Evolutionary conservation across 1,140 invertebrate genomes (phyloP), one percentile per base, ranked within the genome.

Genomic region (Lasaia peninsularis): DNA sequence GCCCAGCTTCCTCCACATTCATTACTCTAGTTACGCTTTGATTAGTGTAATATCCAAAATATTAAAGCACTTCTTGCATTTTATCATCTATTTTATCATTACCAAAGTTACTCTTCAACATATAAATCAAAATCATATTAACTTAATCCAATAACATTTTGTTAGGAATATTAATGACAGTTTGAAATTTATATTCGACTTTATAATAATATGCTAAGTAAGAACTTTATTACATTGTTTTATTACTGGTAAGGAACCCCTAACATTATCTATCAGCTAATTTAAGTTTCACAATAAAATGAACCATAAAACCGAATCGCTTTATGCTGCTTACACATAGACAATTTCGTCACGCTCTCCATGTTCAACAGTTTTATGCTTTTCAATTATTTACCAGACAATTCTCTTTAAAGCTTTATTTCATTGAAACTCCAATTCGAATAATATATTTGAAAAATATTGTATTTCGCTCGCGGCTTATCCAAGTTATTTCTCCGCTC

Each of bases 211-310:
- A 40, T 40, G 35, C 35, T 40, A 40, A 34, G 33, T 34, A 12
- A 40, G 35, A 40, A 40, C 16, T 40, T 40, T 16, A 40, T 40
- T 40, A 40, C 35, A 40, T 40, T 16, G 35, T 40, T 40, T 40
- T 40, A 40, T 40, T 12, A 40, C 35, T 40, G 35, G 37, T 40
- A 40, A 35, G 18, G 37, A 14, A 40, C 37, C 37, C 12, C 12
- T 40, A 40, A 40, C 37, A 40, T 40, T 40, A 40, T 40, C 16
- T 40, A 40, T 40, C 37, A 40, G 16, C 37, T 40, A 40, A 40
- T 40, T 40, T 40, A 40, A 40, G 37, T 40, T 40, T 40, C 37
- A 40, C 37, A 40, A 40, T 40, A 40, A 40, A 40, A 16, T 40
- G 16, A 40, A 18, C 37, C 37, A 40, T 40, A 40, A 40, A 40